These are phyloP conservation scores for Drosophila funebris DNA, from an alignment of 1,140 invertebrate genomes.

Conservation along the genomic window DNA sequence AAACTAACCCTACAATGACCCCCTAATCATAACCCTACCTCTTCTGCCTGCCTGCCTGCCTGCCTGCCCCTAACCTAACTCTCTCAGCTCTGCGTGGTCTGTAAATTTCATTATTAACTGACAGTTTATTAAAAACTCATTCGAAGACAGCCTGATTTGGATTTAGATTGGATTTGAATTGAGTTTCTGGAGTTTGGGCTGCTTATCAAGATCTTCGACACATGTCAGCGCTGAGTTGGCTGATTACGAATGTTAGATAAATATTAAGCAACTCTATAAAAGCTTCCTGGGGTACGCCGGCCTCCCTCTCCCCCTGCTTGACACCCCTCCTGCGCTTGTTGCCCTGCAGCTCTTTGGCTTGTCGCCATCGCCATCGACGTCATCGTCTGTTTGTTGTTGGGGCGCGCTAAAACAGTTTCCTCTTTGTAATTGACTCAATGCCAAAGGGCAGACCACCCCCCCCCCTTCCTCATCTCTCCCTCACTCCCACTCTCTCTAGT, in stretches of 20 bases:
- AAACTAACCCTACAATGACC: background rate
- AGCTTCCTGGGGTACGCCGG: conserved; percentile 20
- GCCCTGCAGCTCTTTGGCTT: background rate
- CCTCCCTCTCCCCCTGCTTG: background rate
- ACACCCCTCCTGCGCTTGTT: background rate
- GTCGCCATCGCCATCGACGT: conserved; percentile 42
- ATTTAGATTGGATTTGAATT: conserved; percentile 29
- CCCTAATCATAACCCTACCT: no score
- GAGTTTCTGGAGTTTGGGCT: conserved; percentile 5
- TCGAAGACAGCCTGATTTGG: conserved; percentile 39
- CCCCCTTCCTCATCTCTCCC: background rate
- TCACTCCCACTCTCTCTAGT: background rate
- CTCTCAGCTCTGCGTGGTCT: conserved; percentile 37
- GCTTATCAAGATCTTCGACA: conserved; percentile 70
- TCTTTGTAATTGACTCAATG: conserved; percentile 63
- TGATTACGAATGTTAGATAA: conserved; percentile 69
- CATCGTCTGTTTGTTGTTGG: conserved; percentile 47
- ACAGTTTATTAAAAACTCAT: conserved; percentile 76
- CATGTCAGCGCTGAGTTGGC: conserved; percentile 63
- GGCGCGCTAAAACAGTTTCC: conserved; percentile 54
- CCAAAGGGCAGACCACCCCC: conserved; percentile 48
- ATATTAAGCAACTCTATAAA: conserved; percentile 68
- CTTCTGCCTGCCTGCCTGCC: background rate
- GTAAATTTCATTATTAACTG: conserved; percentile 73
- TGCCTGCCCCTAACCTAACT: no score